These are phyloP conservation scores for Sitta carolinensis DNA, from an alignment of 2,797 vertebrate species.

Conservation along the genomic window DNA sequence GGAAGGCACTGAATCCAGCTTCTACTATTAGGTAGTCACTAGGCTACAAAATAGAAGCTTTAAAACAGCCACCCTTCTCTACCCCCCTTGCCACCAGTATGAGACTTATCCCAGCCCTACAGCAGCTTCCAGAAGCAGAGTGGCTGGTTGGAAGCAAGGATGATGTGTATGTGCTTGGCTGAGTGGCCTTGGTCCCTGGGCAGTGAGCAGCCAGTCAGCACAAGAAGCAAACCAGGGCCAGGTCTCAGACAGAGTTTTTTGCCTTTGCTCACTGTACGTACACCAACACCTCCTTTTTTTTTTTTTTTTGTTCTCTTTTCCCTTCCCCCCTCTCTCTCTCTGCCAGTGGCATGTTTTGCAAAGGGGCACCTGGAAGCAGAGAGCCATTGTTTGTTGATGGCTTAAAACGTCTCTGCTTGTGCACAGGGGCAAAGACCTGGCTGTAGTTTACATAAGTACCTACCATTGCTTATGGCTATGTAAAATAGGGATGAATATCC, in stretches of 20 bases:
- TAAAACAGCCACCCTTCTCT: rapidly evolving
- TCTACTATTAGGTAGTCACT: too few species aligned
- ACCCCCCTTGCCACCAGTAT: rapidly evolving
- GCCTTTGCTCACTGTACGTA: not conserved
- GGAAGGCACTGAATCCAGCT: not conserved
- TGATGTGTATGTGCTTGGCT: too few species aligned
- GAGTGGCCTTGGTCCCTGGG: not conserved
- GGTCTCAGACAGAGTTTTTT: not conserved
- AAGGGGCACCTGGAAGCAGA: not conserved
- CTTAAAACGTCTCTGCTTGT: constrained; percentile 30
- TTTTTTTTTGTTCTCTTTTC: not conserved
- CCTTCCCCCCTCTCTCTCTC: not conserved
- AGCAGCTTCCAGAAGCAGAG: not conserved
- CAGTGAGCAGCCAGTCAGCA: not conserved
- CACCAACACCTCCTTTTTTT: rapidly evolving
- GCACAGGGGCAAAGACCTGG: not conserved
- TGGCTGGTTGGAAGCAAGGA: not conserved
- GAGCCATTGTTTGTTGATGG: constrained; percentile 10
- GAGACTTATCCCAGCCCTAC: not conserved
- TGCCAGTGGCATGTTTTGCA: not conserved
- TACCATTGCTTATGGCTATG: constrained; percentile 58
- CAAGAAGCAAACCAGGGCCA: not conserved
- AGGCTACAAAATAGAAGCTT: not conserved
- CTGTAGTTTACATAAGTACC: constrained; percentile 62
- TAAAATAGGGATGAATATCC: constrained; percentile 68